Conservation (phyloP, 2,113 vertebrate genomes). For the Chiloscyllium plagiosum region DNA sequence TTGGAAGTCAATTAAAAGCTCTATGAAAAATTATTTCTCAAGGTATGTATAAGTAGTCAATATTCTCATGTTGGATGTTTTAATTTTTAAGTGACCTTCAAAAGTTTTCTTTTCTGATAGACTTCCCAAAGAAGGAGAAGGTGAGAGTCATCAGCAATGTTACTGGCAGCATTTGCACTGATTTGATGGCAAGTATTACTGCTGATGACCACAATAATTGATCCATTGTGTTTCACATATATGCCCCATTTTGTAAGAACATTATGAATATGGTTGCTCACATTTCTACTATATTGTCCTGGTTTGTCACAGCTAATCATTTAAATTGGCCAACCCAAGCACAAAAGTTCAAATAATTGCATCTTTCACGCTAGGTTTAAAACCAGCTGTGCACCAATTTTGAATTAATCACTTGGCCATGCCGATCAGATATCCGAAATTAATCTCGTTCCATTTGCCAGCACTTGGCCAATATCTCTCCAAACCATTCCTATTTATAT, state of each 20-base stretch:
- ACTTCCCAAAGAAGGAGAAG: background rate
- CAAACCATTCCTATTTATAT: too few species aligned
- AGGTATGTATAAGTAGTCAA: background rate
- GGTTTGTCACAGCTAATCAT: background rate
- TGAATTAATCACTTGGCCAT: background rate
- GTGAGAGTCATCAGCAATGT: background rate
- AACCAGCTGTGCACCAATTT: background rate
- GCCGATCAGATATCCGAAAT: too few species aligned
- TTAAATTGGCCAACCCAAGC: background rate
- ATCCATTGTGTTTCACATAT: background rate
- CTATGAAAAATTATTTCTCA: background rate
- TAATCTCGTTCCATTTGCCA: too few species aligned
- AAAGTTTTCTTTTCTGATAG: background rate
- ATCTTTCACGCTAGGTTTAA: background rate
- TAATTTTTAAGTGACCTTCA: background rate
- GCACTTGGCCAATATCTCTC: too few species aligned
- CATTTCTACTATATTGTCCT: background rate
- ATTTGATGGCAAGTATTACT: background rate
- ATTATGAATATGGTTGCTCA: background rate
- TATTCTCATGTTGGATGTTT: background rate
- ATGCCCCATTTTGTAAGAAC: background rate
- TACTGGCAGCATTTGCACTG: background rate
- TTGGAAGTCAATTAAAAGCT: background rate
- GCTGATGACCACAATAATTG: background rate
- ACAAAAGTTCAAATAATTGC: background rate